phyloP scores from a whole-genome alignment of 2,797 vertebrate genomes.

The Gobionotothen gibberifrons region DNA sequence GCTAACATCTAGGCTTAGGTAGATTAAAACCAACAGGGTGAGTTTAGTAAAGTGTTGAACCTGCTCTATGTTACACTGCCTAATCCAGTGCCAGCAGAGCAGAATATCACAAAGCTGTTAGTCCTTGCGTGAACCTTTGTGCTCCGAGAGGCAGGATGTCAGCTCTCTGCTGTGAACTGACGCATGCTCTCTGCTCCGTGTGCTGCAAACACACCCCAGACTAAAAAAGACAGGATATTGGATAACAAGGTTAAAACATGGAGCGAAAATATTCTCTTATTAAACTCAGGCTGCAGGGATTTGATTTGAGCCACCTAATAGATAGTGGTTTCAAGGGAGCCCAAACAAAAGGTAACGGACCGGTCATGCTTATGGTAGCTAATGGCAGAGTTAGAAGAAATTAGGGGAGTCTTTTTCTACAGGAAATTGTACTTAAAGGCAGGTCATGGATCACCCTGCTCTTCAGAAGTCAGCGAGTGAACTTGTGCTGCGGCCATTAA shows the following conservation, averaged over 20 bases:
- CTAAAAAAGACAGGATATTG: constrained; percentile 79
- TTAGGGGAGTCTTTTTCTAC: constrained; percentile 78
- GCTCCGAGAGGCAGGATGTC: constrained; percentile 38
- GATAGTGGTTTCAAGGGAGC: constrained; percentile 81
- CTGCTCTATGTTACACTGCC: background rate
- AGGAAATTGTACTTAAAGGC: constrained; percentile 85
- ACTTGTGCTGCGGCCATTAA: constrained; percentile 63
- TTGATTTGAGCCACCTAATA: constrained; percentile 83
- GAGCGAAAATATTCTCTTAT: constrained; percentile 82
- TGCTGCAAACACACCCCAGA: constrained; percentile 63
- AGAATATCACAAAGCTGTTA: constrained; percentile 32
- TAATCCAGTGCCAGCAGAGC: constrained; percentile 20
- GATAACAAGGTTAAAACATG: constrained; percentile 84
- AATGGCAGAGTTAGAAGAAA: constrained; percentile 82
- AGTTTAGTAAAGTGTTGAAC: background rate
- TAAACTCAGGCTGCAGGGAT: constrained; percentile 81
- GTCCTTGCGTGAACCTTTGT: constrained; percentile 51
- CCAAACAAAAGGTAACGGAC: constrained; percentile 81
- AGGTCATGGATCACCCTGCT: constrained; percentile 79
- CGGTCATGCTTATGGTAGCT: constrained; percentile 84
- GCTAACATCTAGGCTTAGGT: constrained; percentile 5
- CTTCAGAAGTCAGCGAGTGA: constrained; percentile 70
- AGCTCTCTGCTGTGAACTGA: constrained; percentile 49
- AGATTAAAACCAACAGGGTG: constrained; percentile 4
- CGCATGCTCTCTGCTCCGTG: constrained; percentile 42